Conservation (phyloP, 2,888 invertebrate species). For the Helicoverpa assulta region DNA sequence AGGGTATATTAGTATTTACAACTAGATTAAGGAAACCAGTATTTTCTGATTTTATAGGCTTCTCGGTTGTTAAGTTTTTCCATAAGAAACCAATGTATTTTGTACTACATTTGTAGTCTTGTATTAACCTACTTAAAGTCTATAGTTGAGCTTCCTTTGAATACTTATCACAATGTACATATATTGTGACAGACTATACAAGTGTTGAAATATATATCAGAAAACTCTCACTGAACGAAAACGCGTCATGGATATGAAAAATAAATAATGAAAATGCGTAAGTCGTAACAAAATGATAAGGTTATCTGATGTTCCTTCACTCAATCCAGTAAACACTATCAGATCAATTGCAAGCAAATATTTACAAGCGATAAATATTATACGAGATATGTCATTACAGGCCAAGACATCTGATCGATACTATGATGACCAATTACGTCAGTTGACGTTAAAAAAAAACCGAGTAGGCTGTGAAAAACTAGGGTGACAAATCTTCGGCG, state of each 20-base stretch:
- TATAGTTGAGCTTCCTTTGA: conserved; percentile 36
- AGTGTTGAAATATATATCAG: conserved; percentile 23
- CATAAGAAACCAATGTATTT: conserved; percentile 18
- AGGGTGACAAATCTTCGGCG: not conserved
- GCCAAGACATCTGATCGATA: too few relatives aligned
- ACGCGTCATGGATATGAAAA: not conserved
- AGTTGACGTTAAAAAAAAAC: too few relatives aligned
- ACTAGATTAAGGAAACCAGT: conserved; percentile 11
- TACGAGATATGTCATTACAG: too few relatives aligned
- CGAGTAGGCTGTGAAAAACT: too few relatives aligned
- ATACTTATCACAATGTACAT: conserved; percentile 22
- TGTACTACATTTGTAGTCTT: conserved; percentile 37
- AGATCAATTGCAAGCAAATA: not conserved
- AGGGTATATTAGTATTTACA: conserved; percentile 15
- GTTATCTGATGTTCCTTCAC: not conserved
- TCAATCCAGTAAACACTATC: not conserved
- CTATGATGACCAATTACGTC: too few relatives aligned
- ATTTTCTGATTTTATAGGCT: conserved; percentile 12
- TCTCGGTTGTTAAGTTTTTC: conserved; percentile 3
- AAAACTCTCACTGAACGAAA: conserved; percentile 15
- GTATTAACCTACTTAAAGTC: conserved; percentile 17
- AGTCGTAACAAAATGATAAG: not conserved
- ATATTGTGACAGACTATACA: not conserved
- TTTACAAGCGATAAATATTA: too few relatives aligned
- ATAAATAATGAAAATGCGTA: not conserved